phyloP scores from a whole-genome alignment of 2,797 vertebrate genomes.

The Neoniphon sammara region DNA sequence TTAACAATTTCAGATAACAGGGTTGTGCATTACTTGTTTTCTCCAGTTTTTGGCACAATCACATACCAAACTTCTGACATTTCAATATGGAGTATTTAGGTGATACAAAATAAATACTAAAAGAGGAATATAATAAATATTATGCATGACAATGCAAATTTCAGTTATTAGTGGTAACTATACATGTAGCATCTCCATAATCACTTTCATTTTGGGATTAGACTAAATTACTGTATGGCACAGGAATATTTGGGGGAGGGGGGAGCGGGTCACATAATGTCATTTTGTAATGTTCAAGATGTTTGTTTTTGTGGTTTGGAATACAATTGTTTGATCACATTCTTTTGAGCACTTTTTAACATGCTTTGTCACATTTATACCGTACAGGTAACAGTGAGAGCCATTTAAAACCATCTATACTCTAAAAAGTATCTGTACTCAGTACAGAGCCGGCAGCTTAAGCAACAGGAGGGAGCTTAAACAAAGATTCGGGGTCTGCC shows the following conservation, averaged over 20 bases:
- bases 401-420: slow-evolving; percentile 99
- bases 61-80: neutral
- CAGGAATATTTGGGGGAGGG: slow-evolving; percentile 58
- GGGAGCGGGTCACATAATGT: slow-evolving; percentile 53
- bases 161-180: neutral
- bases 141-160: neutral
- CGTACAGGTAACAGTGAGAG: slow-evolving; percentile 99
- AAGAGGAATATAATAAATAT: neutral
- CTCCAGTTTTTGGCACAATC: slow-evolving; percentile 24
- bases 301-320: slow-evolving; percentile 86
- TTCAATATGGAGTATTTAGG: neutral
- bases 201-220: slow-evolving; percentile 3
- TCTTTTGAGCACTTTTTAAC: slow-evolving; percentile 97
- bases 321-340: slow-evolving; percentile 83
- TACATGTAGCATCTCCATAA: slow-evolving; percentile 5
- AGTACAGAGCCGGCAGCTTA: slow-evolving; percentile 97
- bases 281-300: slow-evolving; percentile 79
- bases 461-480: slow-evolving; percentile 95
- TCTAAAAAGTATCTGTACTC: slow-evolving; percentile 98
- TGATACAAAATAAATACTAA: neutral
- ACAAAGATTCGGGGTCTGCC: slow-evolving; percentile 94
- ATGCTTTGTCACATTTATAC: slow-evolving; percentile 99
- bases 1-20: neutral
- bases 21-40: slow-evolving; percentile 17
- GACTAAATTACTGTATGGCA: slow-evolving; percentile 44